phyloP scores from a whole-genome alignment of 2,888 invertebrate species.

The Tenthredo livida region DNA sequence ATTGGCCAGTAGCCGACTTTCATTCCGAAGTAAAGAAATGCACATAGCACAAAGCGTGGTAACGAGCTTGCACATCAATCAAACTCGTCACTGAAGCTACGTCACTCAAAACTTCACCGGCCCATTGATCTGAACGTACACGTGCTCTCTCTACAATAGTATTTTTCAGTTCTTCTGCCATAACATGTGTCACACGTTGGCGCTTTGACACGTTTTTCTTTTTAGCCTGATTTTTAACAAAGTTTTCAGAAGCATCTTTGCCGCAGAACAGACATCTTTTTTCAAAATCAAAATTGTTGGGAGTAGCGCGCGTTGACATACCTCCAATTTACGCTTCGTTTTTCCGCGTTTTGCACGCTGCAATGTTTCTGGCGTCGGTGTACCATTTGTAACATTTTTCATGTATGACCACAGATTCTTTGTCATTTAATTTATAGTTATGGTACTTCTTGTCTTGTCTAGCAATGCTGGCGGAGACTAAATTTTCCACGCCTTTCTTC shows the following conservation, averaged over 20 bases:
- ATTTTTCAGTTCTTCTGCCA: background rate
- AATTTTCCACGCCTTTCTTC: background rate
- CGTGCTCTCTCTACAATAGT: background rate
- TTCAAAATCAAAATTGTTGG: constrained; percentile 10
- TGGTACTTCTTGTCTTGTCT: background rate
- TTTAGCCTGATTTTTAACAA: background rate
- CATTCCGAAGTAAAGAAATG: background rate
- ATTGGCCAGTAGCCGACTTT: background rate
- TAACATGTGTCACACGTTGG: background rate
- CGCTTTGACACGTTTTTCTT: background rate
- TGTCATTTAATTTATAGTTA: background rate
- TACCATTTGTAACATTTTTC: background rate
- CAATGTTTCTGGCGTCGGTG: background rate
- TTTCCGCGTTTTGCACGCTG: background rate
- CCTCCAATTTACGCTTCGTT: background rate
- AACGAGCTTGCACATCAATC: constrained; percentile 52
- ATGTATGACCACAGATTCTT: background rate
- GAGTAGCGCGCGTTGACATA: background rate
- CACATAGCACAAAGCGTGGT: constrained; percentile 50
- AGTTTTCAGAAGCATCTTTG: constrained; percentile 10
- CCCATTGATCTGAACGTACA: background rate
- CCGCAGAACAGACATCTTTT: constrained; percentile 5
- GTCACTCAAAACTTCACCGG: background rate
- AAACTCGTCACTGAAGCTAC: constrained; percentile 41
- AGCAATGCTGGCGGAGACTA: background rate